A percentile compares a stretch with the other conserved stretches of the same genome.
phyloP scores from a whole-genome alignment of 2,113 vertebrate species.

The Nematolebias whitei region DNA sequence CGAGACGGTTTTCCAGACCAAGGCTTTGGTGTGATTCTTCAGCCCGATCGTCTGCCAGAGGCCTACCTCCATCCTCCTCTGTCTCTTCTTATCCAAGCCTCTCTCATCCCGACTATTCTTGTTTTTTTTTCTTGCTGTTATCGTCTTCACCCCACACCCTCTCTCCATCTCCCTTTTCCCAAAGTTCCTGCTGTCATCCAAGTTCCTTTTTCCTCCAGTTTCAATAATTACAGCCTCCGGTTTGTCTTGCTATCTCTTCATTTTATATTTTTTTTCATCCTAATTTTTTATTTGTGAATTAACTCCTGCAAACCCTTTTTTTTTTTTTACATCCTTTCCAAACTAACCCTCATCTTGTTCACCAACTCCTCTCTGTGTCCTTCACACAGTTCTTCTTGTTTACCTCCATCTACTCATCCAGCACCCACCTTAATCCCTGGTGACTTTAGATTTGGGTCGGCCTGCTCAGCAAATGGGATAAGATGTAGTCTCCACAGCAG shows the following conservation, averaged over 20 bases:
- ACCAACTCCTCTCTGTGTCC: slow-evolving; percentile 69
- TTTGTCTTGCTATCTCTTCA: slow-evolving; percentile 36
- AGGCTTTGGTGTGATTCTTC: slow-evolving; percentile 63
- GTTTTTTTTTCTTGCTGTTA: slow-evolving; percentile 42
- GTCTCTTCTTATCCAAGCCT: slow-evolving; percentile 35
- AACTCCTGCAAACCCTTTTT: slow-evolving; percentile 26
- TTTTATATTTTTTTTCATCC: slow-evolving; percentile 34
- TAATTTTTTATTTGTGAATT: slow-evolving; percentile 37
- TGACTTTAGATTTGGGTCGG: slow-evolving; percentile 71
- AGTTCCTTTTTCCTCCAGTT: slow-evolving; percentile 44
- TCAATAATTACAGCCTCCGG: slow-evolving; percentile 29
- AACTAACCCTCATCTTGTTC: slow-evolving; percentile 33
- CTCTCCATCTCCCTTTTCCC: slow-evolving; percentile 16
- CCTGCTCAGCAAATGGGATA: slow-evolving; percentile 76
- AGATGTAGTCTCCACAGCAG: slow-evolving; percentile 79
- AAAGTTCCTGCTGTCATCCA: slow-evolving; percentile 57
- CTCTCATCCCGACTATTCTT: slow-evolving; percentile 45
- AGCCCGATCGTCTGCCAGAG: slow-evolving; percentile 63
- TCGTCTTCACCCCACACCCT: slow-evolving; percentile 24
- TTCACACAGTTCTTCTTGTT: slow-evolving; percentile 70
- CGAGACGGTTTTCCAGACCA: slow-evolving; percentile 76
- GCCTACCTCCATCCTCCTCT: slow-evolving; percentile 53
- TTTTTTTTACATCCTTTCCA: slow-evolving; percentile 39
- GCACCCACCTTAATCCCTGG: slow-evolving; percentile 41
- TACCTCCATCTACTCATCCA: slow-evolving; percentile 62